Evolutionary conservation across 2,888 invertebrate genomes (phyloP), one percentile per base, ranked within the genome.

Genomic region (Octonoba sinensis): DNA sequence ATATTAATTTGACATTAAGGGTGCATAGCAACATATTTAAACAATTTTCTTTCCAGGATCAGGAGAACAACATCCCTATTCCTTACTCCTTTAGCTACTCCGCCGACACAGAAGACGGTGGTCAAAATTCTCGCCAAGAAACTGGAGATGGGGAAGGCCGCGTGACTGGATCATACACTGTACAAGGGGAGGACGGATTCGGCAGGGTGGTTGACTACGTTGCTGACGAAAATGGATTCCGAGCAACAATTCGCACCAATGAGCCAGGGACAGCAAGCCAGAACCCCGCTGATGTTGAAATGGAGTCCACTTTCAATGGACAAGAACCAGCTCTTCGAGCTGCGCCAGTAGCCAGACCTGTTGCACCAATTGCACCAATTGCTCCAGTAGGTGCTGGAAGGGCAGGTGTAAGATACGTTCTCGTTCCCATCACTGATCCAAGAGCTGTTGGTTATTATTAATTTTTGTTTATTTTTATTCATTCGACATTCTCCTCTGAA

Each of bases 231-330:
- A 83, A 77, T 27, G 84, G 84, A 60, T 81, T 82, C 82, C 56
- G 73, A 20, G 82, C 84, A 20, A 73, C 71, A 56, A 64, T 81
- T 59, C 54, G 60, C 36, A 84, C 81, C 64, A 77, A 77, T 56
- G 82, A 82, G 36, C 82, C 78, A 24, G 84, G 84, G 6, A 81
- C 81, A 18, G 70, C 83, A 46, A 73, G 73, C 62, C 73, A 83
- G 46, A 78, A 54, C 47, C 78, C 83, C 6, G 83, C 83, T 27
- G 83, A 78, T 46, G 83, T 83, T 1, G 47, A 47, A 36, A 65
- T 83, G 15, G 78, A 83, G 20, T 78, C 83, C 20, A 74, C 78
- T 15, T 70, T 69, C 22, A 66, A 67, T 16, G 59, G 70, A 8
- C 18, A 62, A 11, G 36, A 20, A 13, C 65, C 64, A 0, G 49